Conservation (phyloP, 2,888 invertebrate genomes). For the Agrilus biguttatus region DNA sequence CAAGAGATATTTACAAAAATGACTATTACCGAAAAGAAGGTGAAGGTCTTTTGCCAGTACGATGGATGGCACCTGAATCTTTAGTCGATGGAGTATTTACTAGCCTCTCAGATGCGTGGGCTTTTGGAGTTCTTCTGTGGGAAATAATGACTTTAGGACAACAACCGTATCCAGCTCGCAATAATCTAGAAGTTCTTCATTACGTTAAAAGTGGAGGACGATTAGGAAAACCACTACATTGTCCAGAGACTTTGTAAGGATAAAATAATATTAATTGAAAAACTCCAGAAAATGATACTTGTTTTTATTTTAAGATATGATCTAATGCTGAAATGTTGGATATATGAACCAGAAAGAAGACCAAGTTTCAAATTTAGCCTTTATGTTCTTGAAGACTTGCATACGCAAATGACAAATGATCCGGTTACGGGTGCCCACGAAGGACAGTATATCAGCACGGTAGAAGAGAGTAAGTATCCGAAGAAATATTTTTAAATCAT, state of each 20-base stretch:
- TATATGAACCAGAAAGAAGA: constrained; percentile 62
- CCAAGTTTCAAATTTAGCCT: constrained; percentile 79
- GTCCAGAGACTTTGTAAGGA: constrained; percentile 65
- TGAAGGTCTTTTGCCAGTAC: constrained; percentile 77
- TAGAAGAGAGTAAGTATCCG: constrained; percentile 27
- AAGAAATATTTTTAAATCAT: background rate
- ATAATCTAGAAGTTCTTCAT: constrained; percentile 82
- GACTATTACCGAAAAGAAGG: constrained; percentile 96
- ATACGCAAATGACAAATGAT: constrained; percentile 22
- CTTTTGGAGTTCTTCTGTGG: constrained; percentile 88
- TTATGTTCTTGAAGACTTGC: constrained; percentile 39
- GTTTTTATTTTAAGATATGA: constrained; percentile 48
- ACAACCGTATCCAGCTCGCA: constrained; percentile 89
- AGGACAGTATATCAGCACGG: constrained; percentile 34
- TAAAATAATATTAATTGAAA: background rate
- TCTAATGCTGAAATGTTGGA: constrained; percentile 82
- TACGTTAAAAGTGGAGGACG: constrained; percentile 80
- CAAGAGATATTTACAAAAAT: constrained; percentile 91
- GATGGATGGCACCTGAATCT: constrained; percentile 99
- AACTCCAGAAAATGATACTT: background rate
- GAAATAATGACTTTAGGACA: constrained; percentile 93
- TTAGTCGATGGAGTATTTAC: constrained; percentile 92
- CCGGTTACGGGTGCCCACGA: constrained; percentile 30
- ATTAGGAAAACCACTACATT: constrained; percentile 67
- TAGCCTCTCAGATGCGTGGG: constrained; percentile 94